phyloP scores from a whole-genome alignment of 1,140 invertebrate genomes.

The Papilio dardanus region DNA sequence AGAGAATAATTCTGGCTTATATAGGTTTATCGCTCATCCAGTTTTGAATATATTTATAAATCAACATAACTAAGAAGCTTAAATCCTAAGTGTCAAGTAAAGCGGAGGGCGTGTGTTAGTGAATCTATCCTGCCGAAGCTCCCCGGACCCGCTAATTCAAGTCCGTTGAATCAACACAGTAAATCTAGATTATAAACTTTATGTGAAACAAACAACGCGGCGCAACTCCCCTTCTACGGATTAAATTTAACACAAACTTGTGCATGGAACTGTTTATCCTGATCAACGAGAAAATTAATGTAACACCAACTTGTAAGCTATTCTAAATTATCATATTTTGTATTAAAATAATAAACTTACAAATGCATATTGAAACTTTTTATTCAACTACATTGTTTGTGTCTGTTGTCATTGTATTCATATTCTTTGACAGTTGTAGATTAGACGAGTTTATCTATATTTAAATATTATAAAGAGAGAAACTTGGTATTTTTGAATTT shows the following conservation, averaged over 20 bases:
- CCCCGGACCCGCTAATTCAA: slow-evolving; percentile 7
- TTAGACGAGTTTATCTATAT: no score
- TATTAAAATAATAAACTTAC: neutral
- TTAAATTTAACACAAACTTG: slow-evolving; percentile 22
- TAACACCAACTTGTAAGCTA: neutral
- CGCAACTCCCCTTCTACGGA: slow-evolving; percentile 4
- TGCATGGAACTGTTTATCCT: slow-evolving; percentile 3
- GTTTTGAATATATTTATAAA: neutral
- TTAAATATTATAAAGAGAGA: no score
- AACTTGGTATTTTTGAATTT: no score
- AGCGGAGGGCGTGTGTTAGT: neutral
- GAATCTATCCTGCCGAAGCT: neutral
- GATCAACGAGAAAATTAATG: slow-evolving; percentile 13
- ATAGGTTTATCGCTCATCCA: no score
- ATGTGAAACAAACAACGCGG: slow-evolving; percentile 18
- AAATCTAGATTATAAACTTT: slow-evolving; percentile 24
- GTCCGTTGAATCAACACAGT: slow-evolving; percentile 22
- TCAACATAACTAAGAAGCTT: neutral
- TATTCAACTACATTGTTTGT: no score
- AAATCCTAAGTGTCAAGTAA: neutral
- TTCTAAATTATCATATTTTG: neutral
- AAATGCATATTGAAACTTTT: no score
- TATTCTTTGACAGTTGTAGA: no score
- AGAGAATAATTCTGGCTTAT: no score
- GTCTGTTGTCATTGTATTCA: no score